Conservation (phyloP, 30 jellyfish, hydroid and myxozoan species). For the Haliclystus octoradiatus region DNA sequence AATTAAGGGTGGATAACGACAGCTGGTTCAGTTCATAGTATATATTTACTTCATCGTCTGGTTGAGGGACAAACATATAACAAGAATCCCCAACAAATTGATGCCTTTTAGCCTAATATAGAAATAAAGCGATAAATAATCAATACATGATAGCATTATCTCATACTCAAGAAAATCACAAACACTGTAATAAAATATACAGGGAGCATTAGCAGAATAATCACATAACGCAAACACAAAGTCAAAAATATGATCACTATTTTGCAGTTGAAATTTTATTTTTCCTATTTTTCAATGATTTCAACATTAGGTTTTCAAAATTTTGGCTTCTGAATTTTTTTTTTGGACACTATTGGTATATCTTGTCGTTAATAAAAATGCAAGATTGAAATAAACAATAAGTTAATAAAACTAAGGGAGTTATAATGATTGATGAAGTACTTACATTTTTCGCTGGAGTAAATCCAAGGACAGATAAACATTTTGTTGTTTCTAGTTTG, state of each 20-base stretch:
- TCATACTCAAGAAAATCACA: no score
- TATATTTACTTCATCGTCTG: slow-evolving; percentile 73
- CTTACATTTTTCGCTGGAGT: slow-evolving; percentile 64
- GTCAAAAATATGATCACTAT: not conserved
- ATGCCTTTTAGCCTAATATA: slow-evolving; percentile 41
- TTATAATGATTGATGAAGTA: not conserved
- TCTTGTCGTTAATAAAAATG: no score
- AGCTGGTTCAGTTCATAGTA: not conserved
- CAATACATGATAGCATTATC: no score
- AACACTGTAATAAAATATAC: no score
- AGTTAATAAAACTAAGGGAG: no score
- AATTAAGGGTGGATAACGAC: not conserved
- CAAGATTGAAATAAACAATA: no score
- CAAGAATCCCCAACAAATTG: slow-evolving; percentile 46
- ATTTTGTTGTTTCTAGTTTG: slow-evolving; percentile 61
- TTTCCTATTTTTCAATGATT: no score
- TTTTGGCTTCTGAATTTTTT: no score
- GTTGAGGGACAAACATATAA: slow-evolving; percentile 79
- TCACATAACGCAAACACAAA: not conserved
- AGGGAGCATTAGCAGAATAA: no score
- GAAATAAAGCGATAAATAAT: no score
- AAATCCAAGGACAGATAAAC: slow-evolving; percentile 70
- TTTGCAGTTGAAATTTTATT: not conserved
- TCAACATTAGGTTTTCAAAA: no score
- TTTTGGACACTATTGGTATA: no score